Base-by-base conservation (phyloP, 2,113 vertebrate species). In the Fregetta grallaria region DNA sequence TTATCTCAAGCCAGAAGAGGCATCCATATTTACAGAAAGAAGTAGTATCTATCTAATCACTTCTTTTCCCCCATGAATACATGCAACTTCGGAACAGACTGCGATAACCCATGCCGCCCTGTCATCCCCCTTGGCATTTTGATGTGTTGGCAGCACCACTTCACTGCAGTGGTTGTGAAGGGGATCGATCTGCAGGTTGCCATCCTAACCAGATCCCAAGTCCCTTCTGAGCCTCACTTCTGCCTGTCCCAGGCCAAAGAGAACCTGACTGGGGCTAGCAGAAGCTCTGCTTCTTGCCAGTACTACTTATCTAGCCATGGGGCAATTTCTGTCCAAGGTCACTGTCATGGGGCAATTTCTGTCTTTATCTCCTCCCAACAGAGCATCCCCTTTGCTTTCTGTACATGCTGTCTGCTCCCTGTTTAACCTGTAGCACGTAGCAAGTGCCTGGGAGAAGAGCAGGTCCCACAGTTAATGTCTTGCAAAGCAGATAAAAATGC, bases 91-190 rank as follows among this genome's bases (percentile, higher is more conserved):
- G 4, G 38, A 65, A n/a, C 9, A 40, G 47, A 13, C 10, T n/a
- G n/a, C 0, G 1, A 34, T 19, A 67, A 18, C 10, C 22, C 38
- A 1, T 12, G 7, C 32, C 2, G 4, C 36, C 12, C 32, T 72
- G n/a, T 71, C 3, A 2, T 66, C 32, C 11, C 32, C 32, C 17
- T 18, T 32, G 67, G 42, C n/a, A 50, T 13, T 11, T 38, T 2
- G 1, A 5, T n/a, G 63, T 38, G 6, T 71, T 86, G 49, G 63
- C 59, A 68, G 40, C 34, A 44, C 38, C 1, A 1, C 42, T 71
- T 62, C 38, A 50, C 55, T 75, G 9, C 83, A 25, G 27, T 26
- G 22, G 13, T 45, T 80, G 34, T 36, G 55, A 50, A 45, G 13
- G 32, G 19, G 12, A 42, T 23, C 0, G 0, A 30, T 61, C 49